Base-by-base conservation (phyloP, 2,888 invertebrate species). In the Lepidochrysops patricia region DNA sequence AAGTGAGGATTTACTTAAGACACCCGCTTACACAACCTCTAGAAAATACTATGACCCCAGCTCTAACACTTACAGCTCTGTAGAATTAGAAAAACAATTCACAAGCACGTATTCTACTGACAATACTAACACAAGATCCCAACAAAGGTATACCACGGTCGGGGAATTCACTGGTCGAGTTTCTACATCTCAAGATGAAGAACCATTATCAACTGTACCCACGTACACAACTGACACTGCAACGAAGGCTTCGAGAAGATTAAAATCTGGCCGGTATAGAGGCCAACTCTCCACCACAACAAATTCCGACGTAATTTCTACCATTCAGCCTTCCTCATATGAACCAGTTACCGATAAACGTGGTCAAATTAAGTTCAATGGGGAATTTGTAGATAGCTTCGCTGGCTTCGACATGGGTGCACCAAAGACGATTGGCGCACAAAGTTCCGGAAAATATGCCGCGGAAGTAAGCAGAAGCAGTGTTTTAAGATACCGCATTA, bases 1-100 rank as follows among this genome's bases (percentile, higher is more conserved):
- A 80, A 72, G 68, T 71, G 83, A 63, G 69, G 84, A 70, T 77
- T 77, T 68, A 71, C 72, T 4, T 73, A 71, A 63, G 72, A 72
- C 4, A 58, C 82, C 86, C 1, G 63, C 70, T 0, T 77, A 74
- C 57, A 73, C 69, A 1, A 66, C 71, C 25, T 60, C 69, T 25
- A 71, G 66, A 56, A 66, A 70, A 61, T 70, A 67, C 60, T 72
- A 70, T 57, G 63, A 73, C 15, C 75, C 78, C 63, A 76, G 77
- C 64, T 70, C 78, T 67, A 60, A 57, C 4, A 68, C 70, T 15
- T 72, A 70, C n/a, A 57, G 65, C 1, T 65, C 69, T 2, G 65
- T 68, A n/a, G 63, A 63, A 3, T 29, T 57, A 9, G 60, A 59
- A 25, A 35, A 32, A 19, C 62, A 37, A n/a, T 52, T 57, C 25